Base-by-base conservation (phyloP, 2,113 vertebrate species). In the Circaetus cinerascens region DNA sequence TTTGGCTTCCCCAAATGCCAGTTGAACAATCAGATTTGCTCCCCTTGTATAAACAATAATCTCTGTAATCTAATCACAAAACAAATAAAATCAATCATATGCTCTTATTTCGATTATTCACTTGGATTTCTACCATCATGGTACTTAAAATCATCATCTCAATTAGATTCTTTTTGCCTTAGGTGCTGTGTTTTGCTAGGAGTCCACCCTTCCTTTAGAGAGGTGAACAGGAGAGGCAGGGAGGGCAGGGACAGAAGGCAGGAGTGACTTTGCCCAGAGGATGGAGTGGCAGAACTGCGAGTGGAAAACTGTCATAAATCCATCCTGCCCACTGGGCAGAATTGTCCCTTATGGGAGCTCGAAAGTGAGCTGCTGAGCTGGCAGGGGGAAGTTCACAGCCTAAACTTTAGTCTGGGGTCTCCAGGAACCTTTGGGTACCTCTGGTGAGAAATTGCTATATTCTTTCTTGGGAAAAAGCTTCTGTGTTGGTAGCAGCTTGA, bases 151-250 rank as follows among this genome's bases (percentile, higher is more conserved):
- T 29, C 17, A 19, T 76, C 1, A 13, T 9, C 32, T 53, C 26
- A 17, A 1, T 59, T 2, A 3, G 34, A 56, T 50, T n/a, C 0
- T 2, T 41, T 21, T 57, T 63, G 22, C 9, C 3, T 53, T 53
- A 53, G 18, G 19, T 53, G 38, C 73, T 71, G 26, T 48, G 9
- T 59, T 74, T 82, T 87, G 23, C 30, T 22, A 17, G 50, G 40
- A 66, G 43, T 20, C 20, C 13, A 17, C 10, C 11, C 19, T 80
- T 68, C 5, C 7, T 69, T 77, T 38, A 9, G 38, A 73, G 63
- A 29, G 8, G 9, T 41, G 46, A 88, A 20, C 1, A 19, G 46
- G 38, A 76, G 56, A 48, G 36, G 46, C 38, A 50, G 62, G 26
- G 32, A 76, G 11, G 34, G 8, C 46, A 82, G 40, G 36, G 22